Conservation (phyloP, 2,113 vertebrate genomes). For the Chiloscyllium plagiosum region DNA sequence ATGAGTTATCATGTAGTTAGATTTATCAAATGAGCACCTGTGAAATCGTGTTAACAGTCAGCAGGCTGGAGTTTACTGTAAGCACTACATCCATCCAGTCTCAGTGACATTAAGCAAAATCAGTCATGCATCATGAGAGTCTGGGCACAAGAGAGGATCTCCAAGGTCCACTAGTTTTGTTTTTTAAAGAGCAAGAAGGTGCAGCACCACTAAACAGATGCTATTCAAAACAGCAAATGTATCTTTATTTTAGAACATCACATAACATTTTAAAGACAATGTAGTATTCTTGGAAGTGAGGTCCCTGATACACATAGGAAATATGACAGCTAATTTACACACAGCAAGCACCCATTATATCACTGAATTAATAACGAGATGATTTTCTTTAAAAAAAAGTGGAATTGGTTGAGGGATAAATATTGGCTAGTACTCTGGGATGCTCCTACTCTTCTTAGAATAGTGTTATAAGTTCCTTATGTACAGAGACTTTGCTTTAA, state of each 20-base stretch:
- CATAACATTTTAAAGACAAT: not conserved
- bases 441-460: not conserved
- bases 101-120: not conserved
- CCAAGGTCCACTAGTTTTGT: not conserved
- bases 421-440: not conserved
- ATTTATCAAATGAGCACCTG: not conserved
- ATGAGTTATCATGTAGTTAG: conserved; percentile 7
- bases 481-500: not conserved
- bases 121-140: not conserved
- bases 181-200: not conserved
- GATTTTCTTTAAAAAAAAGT: not conserved
- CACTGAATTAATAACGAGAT: not conserved
- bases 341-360: not conserved
- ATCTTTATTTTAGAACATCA: not conserved
- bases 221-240: not conserved
- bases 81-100: not conserved
- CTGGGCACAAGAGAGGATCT: not conserved
- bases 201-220: not conserved
- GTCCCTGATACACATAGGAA: not conserved
- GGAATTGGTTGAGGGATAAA: not conserved
- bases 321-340: not conserved
- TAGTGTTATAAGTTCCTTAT: not conserved
- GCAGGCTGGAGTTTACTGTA: not conserved
- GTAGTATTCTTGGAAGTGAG: not conserved
- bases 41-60: not conserved